A percentile compares a stretch with the other conserved stretches of the same genome.
Conservation (phyloP, 2,888 invertebrate genomes). For the Callyntrura sp. region DNA sequence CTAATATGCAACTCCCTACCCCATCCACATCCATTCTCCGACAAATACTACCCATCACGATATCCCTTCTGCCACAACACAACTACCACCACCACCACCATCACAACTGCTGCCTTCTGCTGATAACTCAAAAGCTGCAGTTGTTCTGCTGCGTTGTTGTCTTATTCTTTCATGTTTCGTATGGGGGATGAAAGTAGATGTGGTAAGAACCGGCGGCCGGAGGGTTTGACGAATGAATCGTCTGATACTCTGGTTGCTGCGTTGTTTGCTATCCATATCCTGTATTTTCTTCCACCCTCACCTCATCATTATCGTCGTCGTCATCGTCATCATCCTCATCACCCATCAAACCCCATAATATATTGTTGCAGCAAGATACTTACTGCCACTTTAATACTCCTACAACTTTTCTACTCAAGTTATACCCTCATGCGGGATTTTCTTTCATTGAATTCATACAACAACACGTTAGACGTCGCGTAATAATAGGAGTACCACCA, state of each 20-base stretch:
- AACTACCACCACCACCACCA: not conserved
- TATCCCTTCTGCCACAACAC: not conserved
- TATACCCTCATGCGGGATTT: constrained; percentile 19
- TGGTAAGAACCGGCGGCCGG: constrained; percentile 60
- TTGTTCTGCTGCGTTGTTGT: not conserved
- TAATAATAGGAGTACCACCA: too few relatives aligned
- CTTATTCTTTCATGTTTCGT: not conserved
- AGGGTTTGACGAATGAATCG: constrained; percentile 70
- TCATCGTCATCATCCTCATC: not conserved
- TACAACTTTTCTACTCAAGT: constrained; percentile 9
- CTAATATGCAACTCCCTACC: not conserved
- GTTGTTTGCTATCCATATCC: constrained; percentile 58
- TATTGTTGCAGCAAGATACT: not conserved
- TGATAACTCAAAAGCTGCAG: constrained; percentile 28
- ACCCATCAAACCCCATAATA: constrained; percentile 15
- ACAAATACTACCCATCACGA: not conserved
- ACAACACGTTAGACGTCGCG: not conserved
- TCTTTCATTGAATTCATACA: constrained; percentile 45
- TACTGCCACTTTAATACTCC: not conserved
- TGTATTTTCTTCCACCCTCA: constrained; percentile 59
- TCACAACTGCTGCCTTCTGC: not conserved
- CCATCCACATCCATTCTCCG: not conserved
- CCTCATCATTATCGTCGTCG: constrained; percentile 16
- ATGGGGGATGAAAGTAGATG: constrained; percentile 58
- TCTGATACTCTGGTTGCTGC: not conserved